Base-by-base conservation (phyloP, 2,888 invertebrate species). In the Drosophila acutilabella region DNA sequence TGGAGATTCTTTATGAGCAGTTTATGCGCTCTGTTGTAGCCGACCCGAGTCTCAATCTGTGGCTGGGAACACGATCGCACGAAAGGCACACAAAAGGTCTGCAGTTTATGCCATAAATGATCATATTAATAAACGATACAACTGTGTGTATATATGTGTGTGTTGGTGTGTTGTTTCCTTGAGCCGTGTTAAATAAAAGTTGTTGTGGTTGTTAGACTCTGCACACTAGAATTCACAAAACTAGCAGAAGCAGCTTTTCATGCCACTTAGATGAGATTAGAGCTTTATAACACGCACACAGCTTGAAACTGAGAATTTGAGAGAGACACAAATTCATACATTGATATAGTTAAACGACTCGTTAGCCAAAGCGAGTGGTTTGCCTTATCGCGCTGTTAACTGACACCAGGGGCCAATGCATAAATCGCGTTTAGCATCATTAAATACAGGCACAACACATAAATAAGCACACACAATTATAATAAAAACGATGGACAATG, bases 11-110 rank as follows among this genome's bases (percentile, higher is more conserved):
- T 83, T 84, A 81, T 82, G 86, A 68, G 78, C 64, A 50, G 70
- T 69, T 82, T 74, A 80, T 71, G 73, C 48, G 65, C 48, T 80
- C 61, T 53, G 59, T 66, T 67, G 65, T 60, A 50, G 71, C 50
- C 53, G 54, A 56, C 33, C 40, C 33, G 30, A 30, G 18, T 40
- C 11, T 23, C 4, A 51, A 42, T 44, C 20, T 33, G 23, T 23
- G 42, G 42, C 42, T 44, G 59, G 65, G 45, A 61, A 48, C 36
- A 57, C 48, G 68, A 40, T 52, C 54, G 65, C 60, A 58, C 71
- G 83, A 83, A 83, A 88, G 83, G 88, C 83, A 83, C 61, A 54
- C 88, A 75, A 75, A 75, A 80, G 81, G 84, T 86, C 82, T 83
- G 84, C 87, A 83, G 78, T 78, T 83, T 81, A 82, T 60, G 45